A percentile compares a stretch with the other conserved stretches of the same genome.
phyloP scores from a whole-genome alignment of 2,113 vertebrate genomes.

The Colinus virginianus region DNA sequence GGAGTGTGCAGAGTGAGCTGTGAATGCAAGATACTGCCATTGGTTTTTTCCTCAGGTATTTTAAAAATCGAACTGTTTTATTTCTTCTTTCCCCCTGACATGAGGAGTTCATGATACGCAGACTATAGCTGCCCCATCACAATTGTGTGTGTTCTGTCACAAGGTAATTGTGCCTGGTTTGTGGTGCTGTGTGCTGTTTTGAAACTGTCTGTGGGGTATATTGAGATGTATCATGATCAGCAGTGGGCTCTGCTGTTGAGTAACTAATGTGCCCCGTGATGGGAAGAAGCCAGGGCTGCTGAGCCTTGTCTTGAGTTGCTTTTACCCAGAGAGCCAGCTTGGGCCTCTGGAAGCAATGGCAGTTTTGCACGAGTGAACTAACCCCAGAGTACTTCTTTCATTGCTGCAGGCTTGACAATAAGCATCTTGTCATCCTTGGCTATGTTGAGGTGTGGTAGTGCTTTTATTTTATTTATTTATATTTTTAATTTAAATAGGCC shows the following conservation, averaged over 20 bases:
- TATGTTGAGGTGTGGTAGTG: accelerated
- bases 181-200: constrained; percentile 72
- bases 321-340: background rate
- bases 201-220: background rate
- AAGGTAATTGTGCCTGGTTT: constrained; percentile 83
- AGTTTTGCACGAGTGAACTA: background rate
- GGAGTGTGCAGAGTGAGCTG: background rate
- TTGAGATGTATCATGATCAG: background rate
- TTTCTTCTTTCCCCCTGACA: constrained; percentile 59
- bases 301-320: background rate
- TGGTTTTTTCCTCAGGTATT: constrained; percentile 16
- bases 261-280: accelerated
- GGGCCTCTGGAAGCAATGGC: background rate
- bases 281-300: background rate
- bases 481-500: background rate
- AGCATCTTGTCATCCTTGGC: accelerated
- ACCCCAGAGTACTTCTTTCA: background rate
- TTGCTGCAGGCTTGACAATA: accelerated
- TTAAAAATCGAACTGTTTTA: constrained; percentile 42
- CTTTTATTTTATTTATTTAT: background rate
- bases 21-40: background rate
- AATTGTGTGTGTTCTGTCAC: constrained; percentile 58
- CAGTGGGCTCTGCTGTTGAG: background rate
- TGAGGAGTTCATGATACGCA: constrained; percentile 57
- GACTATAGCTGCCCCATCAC: constrained; percentile 50